These are phyloP conservation scores for Pardosa pseudoannulata DNA, from an alignment of 2,888 invertebrate genomes.

Conservation along the genomic window DNA sequence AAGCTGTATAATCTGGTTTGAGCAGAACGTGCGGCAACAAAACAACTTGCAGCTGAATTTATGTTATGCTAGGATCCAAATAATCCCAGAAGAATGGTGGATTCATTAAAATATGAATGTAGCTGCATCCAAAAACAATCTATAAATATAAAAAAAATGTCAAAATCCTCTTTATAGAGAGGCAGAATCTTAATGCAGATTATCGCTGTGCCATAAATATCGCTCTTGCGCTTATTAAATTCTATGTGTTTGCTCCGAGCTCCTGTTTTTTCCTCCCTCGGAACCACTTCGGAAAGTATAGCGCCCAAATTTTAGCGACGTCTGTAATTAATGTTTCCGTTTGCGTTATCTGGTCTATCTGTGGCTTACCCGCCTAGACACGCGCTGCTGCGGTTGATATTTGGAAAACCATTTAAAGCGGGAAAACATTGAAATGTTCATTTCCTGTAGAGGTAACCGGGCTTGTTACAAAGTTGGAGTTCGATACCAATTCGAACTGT, in stretches of 20 bases:
- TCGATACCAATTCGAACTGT: neutral
- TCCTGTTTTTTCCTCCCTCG: constrained; percentile 35
- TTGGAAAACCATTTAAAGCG: constrained; percentile 11
- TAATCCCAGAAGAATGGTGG: neutral
- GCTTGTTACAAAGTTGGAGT: constrained; percentile 11
- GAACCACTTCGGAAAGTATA: constrained; percentile 51
- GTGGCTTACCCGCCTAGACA: constrained; percentile 27
- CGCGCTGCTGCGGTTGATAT: constrained; percentile 13
- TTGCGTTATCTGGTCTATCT: constrained; percentile 55
- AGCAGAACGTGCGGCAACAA: neutral
- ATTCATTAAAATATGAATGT: constrained; percentile 15
- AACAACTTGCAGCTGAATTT: neutral
- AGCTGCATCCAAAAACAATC: constrained; percentile 10
- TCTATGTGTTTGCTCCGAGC: constrained; percentile 23
- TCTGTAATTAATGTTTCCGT: constrained; percentile 69
- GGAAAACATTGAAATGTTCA: constrained; percentile 17
- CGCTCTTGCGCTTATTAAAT: constrained; percentile 62
- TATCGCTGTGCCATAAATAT: constrained; percentile 55
- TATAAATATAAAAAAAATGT: neutral
- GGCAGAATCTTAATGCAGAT: neutral
- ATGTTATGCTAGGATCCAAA: neutral
- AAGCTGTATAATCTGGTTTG: neutral
- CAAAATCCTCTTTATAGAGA: neutral
- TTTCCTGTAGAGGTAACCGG: neutral
- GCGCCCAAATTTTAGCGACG: constrained; percentile 54